phyloP scores from a whole-genome alignment of 2,888 invertebrate genomes.

The Erebia palarica region DNA sequence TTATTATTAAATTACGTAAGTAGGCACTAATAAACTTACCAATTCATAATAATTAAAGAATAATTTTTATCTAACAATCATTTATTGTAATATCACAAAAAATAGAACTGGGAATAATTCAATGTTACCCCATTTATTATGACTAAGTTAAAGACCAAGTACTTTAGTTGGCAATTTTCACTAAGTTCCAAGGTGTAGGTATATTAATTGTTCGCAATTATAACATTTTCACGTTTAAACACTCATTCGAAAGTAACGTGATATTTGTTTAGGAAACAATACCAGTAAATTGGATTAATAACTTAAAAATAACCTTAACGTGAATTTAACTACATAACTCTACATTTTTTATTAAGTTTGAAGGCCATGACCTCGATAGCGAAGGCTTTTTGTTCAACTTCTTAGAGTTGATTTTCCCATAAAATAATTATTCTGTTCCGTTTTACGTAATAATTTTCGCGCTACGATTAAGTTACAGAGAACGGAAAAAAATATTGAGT shows the following conservation, averaged over 20 bases:
- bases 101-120: background rate
- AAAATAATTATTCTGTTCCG: conserved; percentile 41
- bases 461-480: background rate
- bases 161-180: conserved; percentile 13
- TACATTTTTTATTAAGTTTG: conserved; percentile 57
- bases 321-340: conserved; percentile 57
- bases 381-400: conserved; percentile 41
- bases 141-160: conserved; percentile 18
- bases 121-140: background rate
- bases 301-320: conserved; percentile 62
- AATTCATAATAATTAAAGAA: conserved; percentile 5
- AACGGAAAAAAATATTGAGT: too few relatives aligned
- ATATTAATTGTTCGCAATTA: background rate
- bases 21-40: background rate
- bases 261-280: background rate
- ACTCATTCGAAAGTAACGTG: background rate
- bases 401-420: conserved; percentile 56
- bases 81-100: conserved; percentile 9
- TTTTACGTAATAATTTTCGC: conserved; percentile 33
- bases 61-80: background rate
- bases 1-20: background rate
- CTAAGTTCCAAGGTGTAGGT: conserved; percentile 12
- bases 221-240: conserved; percentile 8
- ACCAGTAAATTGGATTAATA: conserved; percentile 34
- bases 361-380: conserved; percentile 54